Evolutionary conservation across 2,888 invertebrate species (phyloP), one percentile per base, ranked within the genome.

Genomic region (Eudemis profundana): DNA sequence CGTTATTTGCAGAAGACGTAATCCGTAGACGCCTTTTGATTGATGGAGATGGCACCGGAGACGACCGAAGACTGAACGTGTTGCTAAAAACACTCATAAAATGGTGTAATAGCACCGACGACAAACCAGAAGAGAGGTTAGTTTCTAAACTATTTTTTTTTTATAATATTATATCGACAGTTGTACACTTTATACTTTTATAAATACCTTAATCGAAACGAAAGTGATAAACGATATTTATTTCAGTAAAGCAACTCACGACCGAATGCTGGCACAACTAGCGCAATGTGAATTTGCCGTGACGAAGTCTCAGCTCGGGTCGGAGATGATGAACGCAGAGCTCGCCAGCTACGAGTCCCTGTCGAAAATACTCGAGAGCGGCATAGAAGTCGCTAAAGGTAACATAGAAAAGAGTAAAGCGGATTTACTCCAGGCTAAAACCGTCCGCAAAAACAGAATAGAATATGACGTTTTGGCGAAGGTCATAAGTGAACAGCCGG

Each of bases 21-120:
- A 98, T 99, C 68, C 95, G 97, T 73, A 94, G 98, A 72, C 94
- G 98, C 69, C 91, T 99, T 40, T 88, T 99, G 29, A 98, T 99
- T 76, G 99, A 99, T 84, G 99, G 99, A 14, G 99, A 99, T 92
- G 99, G 99, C 5, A 98, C 97, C 8, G 98, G 98, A 17, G 99
- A 99, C 81, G 99, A 99, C 81, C 94, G 98, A 64, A 93, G 98
- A 65, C 93, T 99, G 17, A 97, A 97, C 81, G 95, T 96, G 62
- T 90, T 98, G 15, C 86, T 98, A 8, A 98, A 97, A 89, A 95
- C 96, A 19, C 94, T 97, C 66, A 94, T 96, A 47, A 97, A 96
- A 87, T 97, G 96, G 96, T 95, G 95, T 61, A 95, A 95, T 75
- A 93, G 93, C 54, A 84, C 93, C 1, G 95, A 95, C 62, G 94